Percentiles rank a stretch among this genome's conserved stretches.
These are phyloP conservation scores for Drosophila nannoptera DNA, from an alignment of 1,140 invertebrate genomes.

Conservation along the genomic window DNA sequence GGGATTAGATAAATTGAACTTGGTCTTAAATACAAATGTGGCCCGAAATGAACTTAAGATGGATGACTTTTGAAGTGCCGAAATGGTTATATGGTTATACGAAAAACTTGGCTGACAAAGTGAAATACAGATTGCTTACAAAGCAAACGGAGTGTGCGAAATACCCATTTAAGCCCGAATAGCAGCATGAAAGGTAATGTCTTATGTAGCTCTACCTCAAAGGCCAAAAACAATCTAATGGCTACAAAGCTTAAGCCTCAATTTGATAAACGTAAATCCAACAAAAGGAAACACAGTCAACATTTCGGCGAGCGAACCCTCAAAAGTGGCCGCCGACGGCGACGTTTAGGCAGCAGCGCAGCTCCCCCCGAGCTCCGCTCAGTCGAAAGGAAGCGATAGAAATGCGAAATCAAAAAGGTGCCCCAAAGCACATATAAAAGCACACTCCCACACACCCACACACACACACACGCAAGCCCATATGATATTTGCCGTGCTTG, in stretches of 20 bases:
- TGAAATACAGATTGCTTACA: neutral
- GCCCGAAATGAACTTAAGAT: conserved; percentile 32
- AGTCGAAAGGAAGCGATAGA: conserved; percentile 5
- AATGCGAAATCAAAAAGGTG: conserved; percentile 57
- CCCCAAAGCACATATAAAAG: conserved; percentile 46
- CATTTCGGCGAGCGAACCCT: conserved; percentile 43
- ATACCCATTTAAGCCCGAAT: neutral
- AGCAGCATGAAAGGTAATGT: neutral
- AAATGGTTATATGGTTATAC: conserved; percentile 1
- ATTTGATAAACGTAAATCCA: conserved; percentile 66
- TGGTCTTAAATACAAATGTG: conserved; percentile 25
- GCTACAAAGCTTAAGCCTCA: conserved; percentile 61
- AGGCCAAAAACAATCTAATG: conserved; percentile 46
- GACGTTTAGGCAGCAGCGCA: neutral
- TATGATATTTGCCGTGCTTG: conserved; percentile 20
- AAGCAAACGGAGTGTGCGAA: neutral
- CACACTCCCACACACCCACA: conserved; percentile 25
- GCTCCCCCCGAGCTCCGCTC: neutral
- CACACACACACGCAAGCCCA: neutral
- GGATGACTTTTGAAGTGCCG: conserved; percentile 19
- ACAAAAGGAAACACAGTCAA: conserved; percentile 35
- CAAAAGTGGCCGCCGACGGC: conserved; percentile 41
- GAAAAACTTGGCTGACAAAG: neutral
- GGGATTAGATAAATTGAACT: conserved; percentile 43
- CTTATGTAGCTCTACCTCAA: neutral